phyloP scores from a whole-genome alignment of 2,797 vertebrate species.

The Notamacropus eugenii region DNA sequence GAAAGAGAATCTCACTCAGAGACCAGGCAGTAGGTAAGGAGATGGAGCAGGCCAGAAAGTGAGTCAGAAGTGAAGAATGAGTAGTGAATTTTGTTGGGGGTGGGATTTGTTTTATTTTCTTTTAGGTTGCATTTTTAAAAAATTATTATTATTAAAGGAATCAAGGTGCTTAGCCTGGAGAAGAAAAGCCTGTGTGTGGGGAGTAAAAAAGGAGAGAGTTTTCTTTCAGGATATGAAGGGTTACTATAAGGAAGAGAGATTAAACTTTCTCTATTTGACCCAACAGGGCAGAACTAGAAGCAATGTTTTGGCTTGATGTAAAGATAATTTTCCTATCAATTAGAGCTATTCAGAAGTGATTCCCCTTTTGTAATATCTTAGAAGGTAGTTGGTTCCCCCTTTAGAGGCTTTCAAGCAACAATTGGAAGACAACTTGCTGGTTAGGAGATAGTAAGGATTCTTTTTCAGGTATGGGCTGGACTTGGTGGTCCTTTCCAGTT shows the following conservation, averaged over 20 bases:
- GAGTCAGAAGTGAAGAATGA: neutral
- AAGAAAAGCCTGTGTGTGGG: neutral
- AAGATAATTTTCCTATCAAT: neutral
- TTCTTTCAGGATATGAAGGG: neutral
- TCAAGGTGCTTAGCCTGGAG: neutral
- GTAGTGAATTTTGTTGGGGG: neutral
- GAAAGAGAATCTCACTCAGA: neutral
- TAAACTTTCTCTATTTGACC: neutral
- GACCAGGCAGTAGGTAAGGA: neutral
- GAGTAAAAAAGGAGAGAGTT: neutral
- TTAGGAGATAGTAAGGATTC: neutral
- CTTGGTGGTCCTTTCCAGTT: neutral
- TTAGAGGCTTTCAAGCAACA: neutral
- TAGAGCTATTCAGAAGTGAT: neutral
- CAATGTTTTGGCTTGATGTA: neutral
- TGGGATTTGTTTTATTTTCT: no score
- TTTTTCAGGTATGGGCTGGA: neutral
- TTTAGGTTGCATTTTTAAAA: neutral
- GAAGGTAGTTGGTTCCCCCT: neutral
- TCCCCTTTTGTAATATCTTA: neutral
- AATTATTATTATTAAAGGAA: neutral
- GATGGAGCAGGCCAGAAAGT: neutral
- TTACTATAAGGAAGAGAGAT: neutral
- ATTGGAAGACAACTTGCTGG: neutral
- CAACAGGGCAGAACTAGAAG: neutral